Percentiles rank a stretch among this genome's conserved stretches.
phyloP scores from a whole-genome alignment of 2,113 vertebrate genomes.

The Engystomops pustulosus region DNA sequence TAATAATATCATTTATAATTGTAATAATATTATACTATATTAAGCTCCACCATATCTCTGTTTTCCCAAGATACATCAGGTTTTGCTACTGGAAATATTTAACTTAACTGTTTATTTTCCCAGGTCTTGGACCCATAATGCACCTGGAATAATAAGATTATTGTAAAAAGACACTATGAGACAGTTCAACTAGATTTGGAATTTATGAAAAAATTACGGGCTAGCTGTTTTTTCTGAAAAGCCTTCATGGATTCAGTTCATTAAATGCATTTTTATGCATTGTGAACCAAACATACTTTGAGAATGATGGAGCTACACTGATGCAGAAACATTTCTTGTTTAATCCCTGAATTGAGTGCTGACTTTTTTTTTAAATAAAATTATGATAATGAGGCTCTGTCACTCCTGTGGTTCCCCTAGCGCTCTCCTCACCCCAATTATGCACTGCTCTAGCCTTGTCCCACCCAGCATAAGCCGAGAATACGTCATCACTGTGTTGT shows the following conservation, averaged over 20 bases:
- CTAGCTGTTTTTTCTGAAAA: not conserved
- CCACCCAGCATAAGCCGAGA: too few species aligned
- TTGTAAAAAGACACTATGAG: not conserved
- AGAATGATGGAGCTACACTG: too few species aligned
- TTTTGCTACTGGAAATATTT: slow-evolving; percentile 38
- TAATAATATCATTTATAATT: slow-evolving; percentile 5
- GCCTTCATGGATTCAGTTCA: not conserved
- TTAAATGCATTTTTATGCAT: too few species aligned
- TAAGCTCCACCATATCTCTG: not conserved
- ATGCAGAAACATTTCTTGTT: too few species aligned
- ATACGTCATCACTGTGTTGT: too few species aligned
- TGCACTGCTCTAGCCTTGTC: too few species aligned
- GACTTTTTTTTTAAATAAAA: too few species aligned
- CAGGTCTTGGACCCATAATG: slow-evolving; percentile 21
- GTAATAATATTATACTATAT: slow-evolving; percentile 33
- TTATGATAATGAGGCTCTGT: too few species aligned
- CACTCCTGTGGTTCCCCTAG: too few species aligned
- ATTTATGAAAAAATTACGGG: not conserved
- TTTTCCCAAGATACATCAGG: not conserved
- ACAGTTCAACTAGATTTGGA: not conserved
- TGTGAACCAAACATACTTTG: too few species aligned
- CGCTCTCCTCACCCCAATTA: too few species aligned
- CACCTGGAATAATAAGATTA: slow-evolving; percentile 24
- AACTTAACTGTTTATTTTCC: slow-evolving; percentile 22
- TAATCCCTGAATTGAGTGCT: too few species aligned